Conservation (phyloP, 2,888 invertebrate species). For the Melikaiella ostensackeni region DNA sequence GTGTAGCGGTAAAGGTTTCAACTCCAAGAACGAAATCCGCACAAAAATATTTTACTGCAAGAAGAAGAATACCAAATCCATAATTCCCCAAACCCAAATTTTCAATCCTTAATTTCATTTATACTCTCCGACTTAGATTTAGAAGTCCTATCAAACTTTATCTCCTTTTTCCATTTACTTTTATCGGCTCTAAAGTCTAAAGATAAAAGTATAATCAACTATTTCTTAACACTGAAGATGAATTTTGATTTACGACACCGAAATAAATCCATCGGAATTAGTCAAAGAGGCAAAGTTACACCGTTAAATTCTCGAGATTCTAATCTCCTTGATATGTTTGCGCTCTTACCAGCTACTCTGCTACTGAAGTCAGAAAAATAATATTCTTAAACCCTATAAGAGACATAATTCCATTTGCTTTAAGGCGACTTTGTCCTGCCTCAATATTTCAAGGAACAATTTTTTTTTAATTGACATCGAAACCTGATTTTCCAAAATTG, state of each 20-base stretch:
- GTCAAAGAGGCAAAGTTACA: conserved; percentile 10
- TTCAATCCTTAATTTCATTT: background rate
- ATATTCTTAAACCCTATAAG: background rate
- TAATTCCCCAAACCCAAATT: background rate
- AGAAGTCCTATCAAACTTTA: background rate
- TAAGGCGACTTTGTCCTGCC: background rate
- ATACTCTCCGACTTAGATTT: background rate
- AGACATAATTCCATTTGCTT: background rate
- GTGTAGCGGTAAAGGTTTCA: conserved; percentile 14
- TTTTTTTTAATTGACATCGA: background rate
- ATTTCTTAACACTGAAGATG: background rate
- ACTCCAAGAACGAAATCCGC: conserved; percentile 1
- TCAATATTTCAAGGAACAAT: background rate
- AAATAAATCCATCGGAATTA: conserved; percentile 30
- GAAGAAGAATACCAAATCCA: background rate
- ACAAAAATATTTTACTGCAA: conserved; percentile 19
- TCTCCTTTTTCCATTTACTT: background rate
- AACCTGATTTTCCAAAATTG: conserved; percentile 2
- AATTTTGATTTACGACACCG: conserved; percentile 25
- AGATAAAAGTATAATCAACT: conserved; percentile 1
- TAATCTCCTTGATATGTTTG: conserved; percentile 36
- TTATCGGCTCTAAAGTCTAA: conserved; percentile 6
- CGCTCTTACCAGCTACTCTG: background rate
- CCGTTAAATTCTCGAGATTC: conserved; percentile 24
- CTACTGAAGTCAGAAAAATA: conserved; percentile 1